Percentiles rank a stretch among this genome's conserved stretches.
Conservation (phyloP, 2,113 vertebrate species). For the Setophaga petechia region DNA sequence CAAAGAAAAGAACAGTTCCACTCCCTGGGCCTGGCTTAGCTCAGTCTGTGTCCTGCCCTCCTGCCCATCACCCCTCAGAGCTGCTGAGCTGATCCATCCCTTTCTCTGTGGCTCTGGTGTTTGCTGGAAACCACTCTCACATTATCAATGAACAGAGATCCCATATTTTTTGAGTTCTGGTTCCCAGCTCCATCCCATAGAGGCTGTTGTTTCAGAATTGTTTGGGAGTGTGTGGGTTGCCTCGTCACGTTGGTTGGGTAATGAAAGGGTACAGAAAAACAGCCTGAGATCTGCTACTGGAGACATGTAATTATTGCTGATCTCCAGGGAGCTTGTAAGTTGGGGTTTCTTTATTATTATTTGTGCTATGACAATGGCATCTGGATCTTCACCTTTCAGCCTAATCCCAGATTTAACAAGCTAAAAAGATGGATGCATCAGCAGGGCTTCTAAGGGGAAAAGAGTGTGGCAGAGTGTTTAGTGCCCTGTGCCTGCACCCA, state of each 20-base stretch:
- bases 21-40: background rate
- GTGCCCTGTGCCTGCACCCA: background rate
- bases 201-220: background rate
- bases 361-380: background rate
- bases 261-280: slow-evolving; percentile 53
- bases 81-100: background rate
- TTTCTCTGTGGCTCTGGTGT: background rate
- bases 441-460: background rate
- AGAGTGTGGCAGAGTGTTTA: background rate
- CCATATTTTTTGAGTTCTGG: background rate
- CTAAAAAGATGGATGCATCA: background rate
- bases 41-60: rapidly evolving
- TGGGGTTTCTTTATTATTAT: background rate
- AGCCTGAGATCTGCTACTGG: slow-evolving; percentile 12
- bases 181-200: background rate
- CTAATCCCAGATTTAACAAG: background rate
- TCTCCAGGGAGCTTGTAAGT: background rate
- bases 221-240: background rate
- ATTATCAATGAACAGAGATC: background rate
- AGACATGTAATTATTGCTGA: slow-evolving; percentile 46
- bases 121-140: background rate
- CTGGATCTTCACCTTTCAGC: background rate
- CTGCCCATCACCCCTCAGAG: rapidly evolving
- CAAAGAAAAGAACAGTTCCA: background rate
- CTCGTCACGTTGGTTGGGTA: slow-evolving; percentile 16